A percentile compares a stretch with the other conserved stretches of the same genome.
Evolutionary conservation across 2,888 invertebrate genomes (phyloP).

Genomic region (Deroplatys truncata): DNA sequence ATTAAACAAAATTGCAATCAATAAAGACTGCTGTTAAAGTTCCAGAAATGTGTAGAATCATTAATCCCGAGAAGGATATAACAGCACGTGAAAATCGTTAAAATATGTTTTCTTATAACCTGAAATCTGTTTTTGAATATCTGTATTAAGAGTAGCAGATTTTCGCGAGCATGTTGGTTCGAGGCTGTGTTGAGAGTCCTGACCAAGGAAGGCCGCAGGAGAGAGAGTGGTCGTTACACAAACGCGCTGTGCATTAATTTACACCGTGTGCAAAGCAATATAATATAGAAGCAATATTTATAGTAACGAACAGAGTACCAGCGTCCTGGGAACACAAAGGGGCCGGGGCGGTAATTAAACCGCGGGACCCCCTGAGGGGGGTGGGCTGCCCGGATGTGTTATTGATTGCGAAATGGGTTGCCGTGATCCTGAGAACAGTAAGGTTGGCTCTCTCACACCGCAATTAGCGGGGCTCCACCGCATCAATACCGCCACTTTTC

Average conservation of each 20-base stretch:
- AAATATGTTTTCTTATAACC: too few species aligned
- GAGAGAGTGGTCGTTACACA: background rate
- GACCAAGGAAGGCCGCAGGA: background rate
- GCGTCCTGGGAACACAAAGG: constrained; percentile 13
- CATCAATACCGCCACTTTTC: background rate
- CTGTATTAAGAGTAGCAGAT: too few species aligned
- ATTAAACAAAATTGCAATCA: too few species aligned
- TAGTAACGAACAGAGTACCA: background rate
- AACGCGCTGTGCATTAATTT: constrained; percentile 3
- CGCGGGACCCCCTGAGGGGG: constrained; percentile 6
- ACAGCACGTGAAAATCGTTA: too few species aligned
- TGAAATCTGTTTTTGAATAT: too few species aligned
- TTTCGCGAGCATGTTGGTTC: too few species aligned
- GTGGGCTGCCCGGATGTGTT: background rate
- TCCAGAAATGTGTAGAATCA: too few species aligned
- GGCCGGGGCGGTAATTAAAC: constrained; percentile 13
- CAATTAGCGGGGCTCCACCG: constrained; percentile 8
- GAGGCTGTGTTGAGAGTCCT: background rate
- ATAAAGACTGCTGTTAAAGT: too few species aligned
- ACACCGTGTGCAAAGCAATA: constrained; percentile 13
- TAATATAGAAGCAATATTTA: constrained; percentile 18
- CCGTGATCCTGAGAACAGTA: constrained; percentile 10
- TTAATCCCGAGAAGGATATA: too few species aligned
- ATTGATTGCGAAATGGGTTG: constrained; percentile 4
- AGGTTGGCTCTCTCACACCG: constrained; percentile 9